Percentiles rank a stretch among this genome's conserved stretches.
phyloP scores from a whole-genome alignment of 2,113 vertebrate species.

The Cynopterus brachyotis region DNA sequence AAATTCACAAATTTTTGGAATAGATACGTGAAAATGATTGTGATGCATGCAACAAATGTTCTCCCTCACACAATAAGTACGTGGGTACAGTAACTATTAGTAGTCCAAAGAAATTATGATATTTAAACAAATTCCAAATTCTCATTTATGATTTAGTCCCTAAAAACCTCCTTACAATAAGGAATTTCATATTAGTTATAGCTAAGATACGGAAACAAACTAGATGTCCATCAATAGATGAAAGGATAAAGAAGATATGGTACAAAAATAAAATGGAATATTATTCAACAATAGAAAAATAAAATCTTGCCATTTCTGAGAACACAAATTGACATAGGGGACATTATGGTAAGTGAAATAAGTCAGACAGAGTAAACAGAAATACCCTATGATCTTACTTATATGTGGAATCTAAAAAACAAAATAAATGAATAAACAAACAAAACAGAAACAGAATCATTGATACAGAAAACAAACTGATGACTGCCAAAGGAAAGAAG shows the following conservation, averaged over 20 bases:
- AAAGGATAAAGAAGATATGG: neutral
- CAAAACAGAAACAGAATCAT: neutral
- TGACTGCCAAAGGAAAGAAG: neutral
- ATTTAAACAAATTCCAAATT: neutral
- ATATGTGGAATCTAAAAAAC: neutral
- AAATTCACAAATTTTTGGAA: neutral
- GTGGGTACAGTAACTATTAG: fast-evolving
- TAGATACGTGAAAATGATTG: fast-evolving
- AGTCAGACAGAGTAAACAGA: neutral
- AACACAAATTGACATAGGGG: neutral
- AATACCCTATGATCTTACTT: neutral
- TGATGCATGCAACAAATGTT: fast-evolving
- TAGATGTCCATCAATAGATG: neutral
- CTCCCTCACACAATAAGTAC: fast-evolving
- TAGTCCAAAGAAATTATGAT: neutral
- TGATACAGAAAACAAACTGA: neutral
- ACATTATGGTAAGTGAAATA: neutral
- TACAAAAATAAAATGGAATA: no score
- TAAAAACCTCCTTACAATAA: neutral
- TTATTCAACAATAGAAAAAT: no score
- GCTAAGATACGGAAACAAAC: neutral
- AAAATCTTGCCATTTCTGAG: no score
- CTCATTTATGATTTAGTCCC: neutral
- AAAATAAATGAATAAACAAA: neutral
- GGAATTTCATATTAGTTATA: neutral